Evolutionary conservation across 2,888 invertebrate species (phyloP), one percentile per base, ranked within the genome.

Genomic region (Rhamnusium bicolor): DNA sequence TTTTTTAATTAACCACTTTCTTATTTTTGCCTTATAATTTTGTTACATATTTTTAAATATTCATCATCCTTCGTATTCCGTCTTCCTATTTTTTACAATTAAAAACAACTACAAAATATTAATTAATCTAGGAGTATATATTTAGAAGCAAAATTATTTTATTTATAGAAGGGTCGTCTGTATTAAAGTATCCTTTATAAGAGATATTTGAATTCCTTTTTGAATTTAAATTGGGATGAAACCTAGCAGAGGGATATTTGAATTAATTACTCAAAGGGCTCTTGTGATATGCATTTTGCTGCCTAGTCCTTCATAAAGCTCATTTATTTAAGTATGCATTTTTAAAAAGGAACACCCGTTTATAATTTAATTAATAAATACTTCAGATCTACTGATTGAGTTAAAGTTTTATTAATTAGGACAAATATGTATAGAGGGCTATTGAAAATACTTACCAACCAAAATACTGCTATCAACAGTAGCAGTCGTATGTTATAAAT

Each of bases 211-310:
- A 66, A 72, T 72, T 75, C 74, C 74, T 75, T 69, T 75, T 72
- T 75, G 74, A 75, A 75, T 75, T 70, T 75, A 75, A 75, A 75
- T 69, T 71, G 65, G 69, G 69, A 68, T 47, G 68, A 68, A 60
- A 68, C 53, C 68, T 58, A 68, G 58, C 68, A 68, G 69, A 69
- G 77, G 78, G 78, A 75, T 79, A 76, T 79, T 72, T 73, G 67
- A 73, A 75, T 75, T 79, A 79, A 79, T 79, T 79, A 79, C 76
- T 79, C 78, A 79, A 79, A 79, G 78, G 75, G 71, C 72, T 71
- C 68, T 71, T 74, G 71, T 70, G 75, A 72, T 75, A 72, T 72
- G 68, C 69, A 72, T 71, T 75, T 72, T 67, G 51, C 70, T 75
- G 75, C 58, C 71, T 71, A 66, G 71, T 74, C 74, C 69, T 74